phyloP scores from a whole-genome alignment of 2,888 invertebrate genomes.

The Aphrophora alni region DNA sequence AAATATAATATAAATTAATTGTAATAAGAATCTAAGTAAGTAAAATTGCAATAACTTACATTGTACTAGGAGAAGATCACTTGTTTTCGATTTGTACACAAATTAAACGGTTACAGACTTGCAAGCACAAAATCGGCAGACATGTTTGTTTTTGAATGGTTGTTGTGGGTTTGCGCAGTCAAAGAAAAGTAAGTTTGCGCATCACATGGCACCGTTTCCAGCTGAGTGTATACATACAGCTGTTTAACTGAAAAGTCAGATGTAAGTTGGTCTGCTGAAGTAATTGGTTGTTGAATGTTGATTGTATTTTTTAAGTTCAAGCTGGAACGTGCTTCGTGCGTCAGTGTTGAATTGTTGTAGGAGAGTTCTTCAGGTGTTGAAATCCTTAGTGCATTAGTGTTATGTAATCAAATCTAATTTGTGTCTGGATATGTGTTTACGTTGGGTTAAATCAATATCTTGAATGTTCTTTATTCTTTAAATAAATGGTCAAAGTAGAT shows the following conservation, averaged over 20 bases:
- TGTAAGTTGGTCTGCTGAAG: neutral
- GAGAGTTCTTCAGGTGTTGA: neutral
- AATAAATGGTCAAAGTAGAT: no score
- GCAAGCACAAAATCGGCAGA: neutral
- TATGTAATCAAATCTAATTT: neutral
- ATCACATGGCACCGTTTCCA: neutral
- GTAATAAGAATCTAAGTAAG: neutral
- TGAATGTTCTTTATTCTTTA: no score
- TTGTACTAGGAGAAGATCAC: neutral
- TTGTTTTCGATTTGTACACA: neutral
- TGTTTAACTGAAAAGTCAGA: neutral
- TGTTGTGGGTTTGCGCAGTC: neutral
- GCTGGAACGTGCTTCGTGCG: neutral
- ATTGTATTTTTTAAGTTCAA: neutral
- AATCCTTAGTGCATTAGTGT: neutral
- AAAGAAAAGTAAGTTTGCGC: neutral
- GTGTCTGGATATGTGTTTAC: neutral
- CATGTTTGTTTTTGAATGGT: constrained; percentile 6
- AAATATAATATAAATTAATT: neutral
- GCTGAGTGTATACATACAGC: neutral
- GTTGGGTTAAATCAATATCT: neutral
- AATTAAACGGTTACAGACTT: neutral
- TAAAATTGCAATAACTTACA: neutral
- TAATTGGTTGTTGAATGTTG: neutral
- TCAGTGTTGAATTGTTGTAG: neutral